phyloP scores from a whole-genome alignment of 1,140 invertebrate species.

The Pentalonia nigronervosa region DNA sequence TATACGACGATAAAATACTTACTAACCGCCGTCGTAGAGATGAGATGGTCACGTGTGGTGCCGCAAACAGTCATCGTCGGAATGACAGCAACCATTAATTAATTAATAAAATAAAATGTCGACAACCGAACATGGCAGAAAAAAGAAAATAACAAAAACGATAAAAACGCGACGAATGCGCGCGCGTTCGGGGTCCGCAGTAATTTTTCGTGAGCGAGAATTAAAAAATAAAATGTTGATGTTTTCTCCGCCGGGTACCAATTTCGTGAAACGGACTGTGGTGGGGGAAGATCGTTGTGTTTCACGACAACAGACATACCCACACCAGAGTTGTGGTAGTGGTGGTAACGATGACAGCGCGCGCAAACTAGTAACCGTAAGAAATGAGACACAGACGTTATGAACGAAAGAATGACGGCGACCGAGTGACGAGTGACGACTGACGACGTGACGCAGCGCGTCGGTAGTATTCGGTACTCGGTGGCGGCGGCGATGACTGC shows the following conservation, averaged over 20 bases:
- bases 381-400: accelerated
- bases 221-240: neutral
- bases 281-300: neutral
- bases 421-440: conserved; percentile 30
- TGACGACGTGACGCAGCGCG: neutral
- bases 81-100: neutral
- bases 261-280: neutral
- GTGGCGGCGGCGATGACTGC: conserved; percentile 10
- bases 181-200: neutral
- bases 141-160: neutral
- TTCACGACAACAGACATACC: neutral
- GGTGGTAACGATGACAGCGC: neutral
- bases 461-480: neutral
- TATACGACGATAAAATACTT: neutral
- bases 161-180: neutral
- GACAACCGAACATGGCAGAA: neutral
- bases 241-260: conserved; percentile 11
- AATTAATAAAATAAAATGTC: neutral
- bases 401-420: neutral
- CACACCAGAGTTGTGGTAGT: neutral
- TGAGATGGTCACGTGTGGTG: neutral
- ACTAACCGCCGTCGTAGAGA: neutral
- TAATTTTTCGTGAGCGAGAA: neutral
- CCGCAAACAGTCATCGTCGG: neutral
- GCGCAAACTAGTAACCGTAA: neutral